Conservation (phyloP, 2,797 vertebrate genomes). For the Tachyglossus aculeatus region DNA sequence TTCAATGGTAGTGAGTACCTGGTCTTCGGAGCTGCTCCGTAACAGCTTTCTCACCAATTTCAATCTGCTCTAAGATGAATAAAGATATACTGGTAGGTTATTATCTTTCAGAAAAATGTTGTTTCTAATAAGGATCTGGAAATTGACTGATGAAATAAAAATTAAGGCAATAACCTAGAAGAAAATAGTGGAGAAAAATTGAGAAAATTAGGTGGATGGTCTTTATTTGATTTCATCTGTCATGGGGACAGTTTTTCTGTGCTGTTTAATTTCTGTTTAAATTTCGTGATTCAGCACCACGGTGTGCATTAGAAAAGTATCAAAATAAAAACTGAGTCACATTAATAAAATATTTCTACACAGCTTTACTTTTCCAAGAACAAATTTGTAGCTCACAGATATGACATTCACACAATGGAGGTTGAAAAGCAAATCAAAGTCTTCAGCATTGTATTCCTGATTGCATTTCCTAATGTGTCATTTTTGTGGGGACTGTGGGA, state of each 20-base stretch:
- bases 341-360: not conserved
- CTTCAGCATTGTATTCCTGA: not conserved
- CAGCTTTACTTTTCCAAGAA: not conserved
- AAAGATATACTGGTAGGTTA: slow-evolving; percentile 8
- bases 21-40: rapidly evolving
- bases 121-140: slow-evolving; percentile 12
- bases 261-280: slow-evolving; percentile 4
- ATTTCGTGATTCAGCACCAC: not conserved
- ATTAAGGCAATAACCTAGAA: not conserved
- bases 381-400: not conserved
- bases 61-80: slow-evolving; percentile 32
- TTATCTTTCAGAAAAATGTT: slow-evolving; percentile 12
- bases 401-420: not conserved
- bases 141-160: slow-evolving; percentile 2
- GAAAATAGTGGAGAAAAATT: not conserved
- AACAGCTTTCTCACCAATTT: not conserved
- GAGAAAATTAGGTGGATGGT: not conserved
- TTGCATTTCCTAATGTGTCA: not conserved
- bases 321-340: not conserved
- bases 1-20: not conserved
- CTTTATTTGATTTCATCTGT: not conserved
- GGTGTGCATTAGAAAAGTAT: not conserved
- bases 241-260: not conserved
- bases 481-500: rapidly evolving
- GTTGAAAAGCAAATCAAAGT: rapidly evolving